phyloP scores from a whole-genome alignment of 2,888 invertebrate species.

The Deroplatys truncata region DNA sequence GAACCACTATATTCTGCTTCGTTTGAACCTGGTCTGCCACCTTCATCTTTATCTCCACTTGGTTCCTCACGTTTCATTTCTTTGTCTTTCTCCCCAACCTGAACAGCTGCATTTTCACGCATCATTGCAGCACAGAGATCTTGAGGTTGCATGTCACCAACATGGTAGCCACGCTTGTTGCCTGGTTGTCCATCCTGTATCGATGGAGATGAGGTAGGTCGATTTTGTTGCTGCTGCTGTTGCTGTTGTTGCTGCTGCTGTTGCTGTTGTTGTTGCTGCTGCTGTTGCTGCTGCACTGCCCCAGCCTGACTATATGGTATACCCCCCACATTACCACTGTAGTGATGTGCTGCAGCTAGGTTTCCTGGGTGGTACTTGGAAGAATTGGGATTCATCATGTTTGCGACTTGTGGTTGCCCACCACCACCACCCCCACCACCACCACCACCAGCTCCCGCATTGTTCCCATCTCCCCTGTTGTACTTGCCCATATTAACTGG shows the following conservation, averaged over 20 bases:
- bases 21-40: constrained; percentile 28
- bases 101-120: constrained; percentile 23
- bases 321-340: constrained; percentile 29
- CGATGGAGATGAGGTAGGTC: constrained; percentile 32
- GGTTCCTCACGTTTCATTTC: constrained; percentile 29
- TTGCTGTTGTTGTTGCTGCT: constrained; percentile 33
- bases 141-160: constrained; percentile 32
- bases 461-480: constrained; percentile 46
- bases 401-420: constrained; percentile 24
- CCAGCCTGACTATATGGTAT: constrained; percentile 31
- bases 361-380: constrained; percentile 31
- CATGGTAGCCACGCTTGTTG: constrained; percentile 42
- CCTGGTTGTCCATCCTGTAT: constrained; percentile 46
- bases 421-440: neutral
- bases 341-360: constrained; percentile 23
- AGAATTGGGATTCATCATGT: constrained; percentile 32
- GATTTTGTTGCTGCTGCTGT: constrained; percentile 27
- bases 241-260: constrained; percentile 33
- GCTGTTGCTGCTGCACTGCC: constrained; percentile 32
- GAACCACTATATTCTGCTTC: constrained; percentile 31
- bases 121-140: constrained; percentile 33
- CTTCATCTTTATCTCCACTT: constrained; percentile 28
- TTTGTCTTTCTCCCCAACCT: constrained; percentile 26
- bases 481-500: constrained; percentile 59
- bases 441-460: constrained; percentile 13